Base-by-base conservation (phyloP, 1,140 invertebrate species). In the Solenopsis fugax region DNA sequence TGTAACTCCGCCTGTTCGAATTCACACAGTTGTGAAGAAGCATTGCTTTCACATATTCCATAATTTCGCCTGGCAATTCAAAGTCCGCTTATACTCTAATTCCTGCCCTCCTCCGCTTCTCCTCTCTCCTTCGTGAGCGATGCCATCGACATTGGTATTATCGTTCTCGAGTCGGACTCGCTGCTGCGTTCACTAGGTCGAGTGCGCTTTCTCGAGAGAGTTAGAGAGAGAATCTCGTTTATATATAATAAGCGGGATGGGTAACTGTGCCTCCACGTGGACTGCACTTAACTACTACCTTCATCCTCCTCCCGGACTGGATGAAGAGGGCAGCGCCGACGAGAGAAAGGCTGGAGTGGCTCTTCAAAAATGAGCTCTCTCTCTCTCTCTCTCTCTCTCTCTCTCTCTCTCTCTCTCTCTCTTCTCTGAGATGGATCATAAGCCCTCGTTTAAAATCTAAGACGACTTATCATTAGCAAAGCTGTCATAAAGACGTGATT, bases 161-260 rank as follows among this genome's bases (percentile, higher is more conserved):
- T 48, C 67, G 37, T 82, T 18, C 21, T 73, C 45, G 71, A 72
- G 21, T 86, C 52, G n/a, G 52, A 85, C 78, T 67, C 76, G 56
- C 75, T 41, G 60, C 67, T 21, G 78, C 80, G 75, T 80, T 87
- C 87, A 92, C 41, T 91, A 60, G 90, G 90, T 92, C 88, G 88
- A 92, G 90, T 90, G 81, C 52, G n/a, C 89, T 64, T 62, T 85
- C 67, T 12, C 5, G 76, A 90, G 60, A 37, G 37, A 67, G 72
- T 87, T 73, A 54, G 71, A 75, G 52, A 41, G 52, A 54, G 72
- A 75, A 13, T 37, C 64, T 90, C 76, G 81, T 90, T 90, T 90
- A 90, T 90, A 90, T 88, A 90, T 90, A 90, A 90, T 90, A 90
- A 90, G 81, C 81, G 72, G 58, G 72, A 52, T 84, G 77, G 78